These are phyloP conservation scores for Thyatira batis DNA, from an alignment of 2,888 invertebrate genomes.

Conservation along the genomic window DNA sequence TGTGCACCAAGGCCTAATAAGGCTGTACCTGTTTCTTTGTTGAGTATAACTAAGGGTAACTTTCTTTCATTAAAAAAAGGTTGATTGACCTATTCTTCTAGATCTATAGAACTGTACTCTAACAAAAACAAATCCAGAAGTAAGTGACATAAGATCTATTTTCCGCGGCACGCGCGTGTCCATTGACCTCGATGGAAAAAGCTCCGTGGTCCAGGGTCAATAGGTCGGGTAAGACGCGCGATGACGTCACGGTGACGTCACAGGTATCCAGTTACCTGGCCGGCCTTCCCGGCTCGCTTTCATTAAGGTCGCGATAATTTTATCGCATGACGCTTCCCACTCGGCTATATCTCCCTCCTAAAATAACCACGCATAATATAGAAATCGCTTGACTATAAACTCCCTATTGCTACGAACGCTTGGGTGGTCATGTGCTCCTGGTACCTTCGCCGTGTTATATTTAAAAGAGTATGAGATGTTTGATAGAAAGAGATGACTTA, in stretches of 20 bases:
- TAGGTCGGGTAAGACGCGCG: conserved; percentile 44
- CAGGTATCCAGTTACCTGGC: conserved; percentile 69
- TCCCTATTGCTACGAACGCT: conserved; percentile 6
- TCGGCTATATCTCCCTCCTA: conserved; percentile 53
- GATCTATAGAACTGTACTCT: no score
- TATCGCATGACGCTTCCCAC: conserved; percentile 70
- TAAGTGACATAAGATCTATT: not conserved
- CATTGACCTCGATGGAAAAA: not conserved
- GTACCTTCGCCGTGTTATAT: conserved; percentile 6
- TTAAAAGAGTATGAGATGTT: not conserved
- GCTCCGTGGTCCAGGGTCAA: conserved; percentile 20
- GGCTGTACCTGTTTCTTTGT: no score
- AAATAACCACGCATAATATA: conserved; percentile 59
- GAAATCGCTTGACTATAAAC: conserved; percentile 40
- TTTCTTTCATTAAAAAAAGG: no score
- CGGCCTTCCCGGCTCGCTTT: conserved; percentile 65
- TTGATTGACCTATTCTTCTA: no score
- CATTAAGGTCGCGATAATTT: conserved; percentile 79
- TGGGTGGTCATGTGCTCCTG: conserved; percentile 4
- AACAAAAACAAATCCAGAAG: not conserved
- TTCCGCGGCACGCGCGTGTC: not conserved
- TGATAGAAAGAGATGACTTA: not conserved
- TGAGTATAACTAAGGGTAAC: no score
- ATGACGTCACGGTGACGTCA: conserved; percentile 59
- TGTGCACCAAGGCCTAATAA: not conserved